Evolutionary conservation across 1,140 invertebrate genomes (phyloP).

Genomic region (Drosophila bifasciata): DNA sequence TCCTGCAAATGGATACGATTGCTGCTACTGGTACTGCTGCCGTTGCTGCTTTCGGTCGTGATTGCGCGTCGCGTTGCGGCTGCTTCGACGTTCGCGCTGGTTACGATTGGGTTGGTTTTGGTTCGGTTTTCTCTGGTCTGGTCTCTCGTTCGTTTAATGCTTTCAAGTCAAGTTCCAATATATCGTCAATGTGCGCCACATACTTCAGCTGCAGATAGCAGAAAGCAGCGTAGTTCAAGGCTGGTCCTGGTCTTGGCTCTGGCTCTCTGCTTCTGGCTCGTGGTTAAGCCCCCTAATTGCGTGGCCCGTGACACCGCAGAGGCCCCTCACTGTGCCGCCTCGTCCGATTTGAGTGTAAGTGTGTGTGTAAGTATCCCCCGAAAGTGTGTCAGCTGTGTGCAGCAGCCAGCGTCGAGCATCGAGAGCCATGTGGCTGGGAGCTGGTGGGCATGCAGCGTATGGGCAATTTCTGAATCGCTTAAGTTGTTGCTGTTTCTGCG

Average conservation of each 20-base stretch:
- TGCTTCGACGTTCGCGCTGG: slow-evolving; percentile 16
- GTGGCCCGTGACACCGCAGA: slow-evolving; percentile 41
- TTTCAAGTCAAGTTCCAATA: slow-evolving; percentile 47
- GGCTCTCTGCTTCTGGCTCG: slow-evolving; percentile 33
- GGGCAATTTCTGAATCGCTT: slow-evolving; percentile 70
- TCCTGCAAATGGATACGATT: background rate
- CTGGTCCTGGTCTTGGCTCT: slow-evolving; percentile 2
- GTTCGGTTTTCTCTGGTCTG: background rate
- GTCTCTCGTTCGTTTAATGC: slow-evolving; percentile 36
- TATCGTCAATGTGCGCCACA: slow-evolving; percentile 39
- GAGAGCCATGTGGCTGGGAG: background rate
- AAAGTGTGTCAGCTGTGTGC: slow-evolving; percentile 30
- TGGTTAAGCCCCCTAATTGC: slow-evolving; percentile 66
- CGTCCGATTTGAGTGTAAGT: slow-evolving; percentile 3
- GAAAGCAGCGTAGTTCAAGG: slow-evolving; percentile 34
- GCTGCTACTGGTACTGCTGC: background rate
- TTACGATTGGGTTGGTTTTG: background rate
- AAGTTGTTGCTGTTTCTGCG: slow-evolving; percentile 75
- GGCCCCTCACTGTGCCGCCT: background rate
- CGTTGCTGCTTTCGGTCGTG: slow-evolving; percentile 27
- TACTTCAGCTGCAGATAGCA: slow-evolving; percentile 41
- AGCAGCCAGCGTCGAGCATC: background rate
- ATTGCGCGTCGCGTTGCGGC: slow-evolving; percentile 38
- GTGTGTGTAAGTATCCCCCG: slow-evolving; percentile 11
- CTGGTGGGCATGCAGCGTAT: slow-evolving; percentile 5